Percentiles rank a stretch among this genome's conserved stretches.
Conservation (phyloP, 1,140 invertebrate genomes). For the Campoletis sonorensis region DNA sequence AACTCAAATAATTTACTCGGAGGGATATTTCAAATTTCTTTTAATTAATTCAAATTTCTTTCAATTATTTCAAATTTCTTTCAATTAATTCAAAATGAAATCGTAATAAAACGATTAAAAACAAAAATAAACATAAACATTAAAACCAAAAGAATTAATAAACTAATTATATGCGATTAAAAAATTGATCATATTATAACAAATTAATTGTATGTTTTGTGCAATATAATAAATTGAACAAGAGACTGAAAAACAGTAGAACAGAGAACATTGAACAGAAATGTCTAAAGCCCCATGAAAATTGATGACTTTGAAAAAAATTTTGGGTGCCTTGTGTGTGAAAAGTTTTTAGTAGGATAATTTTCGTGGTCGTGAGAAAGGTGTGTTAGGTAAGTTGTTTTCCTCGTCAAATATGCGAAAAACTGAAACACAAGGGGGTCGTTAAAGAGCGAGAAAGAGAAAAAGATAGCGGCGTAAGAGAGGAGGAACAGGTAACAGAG, state of each 20-base stretch:
- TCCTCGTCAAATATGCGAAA: background rate
- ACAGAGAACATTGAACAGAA: background rate
- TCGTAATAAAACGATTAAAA: no score
- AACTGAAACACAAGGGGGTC: background rate
- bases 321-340: background rate
- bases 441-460: background rate
- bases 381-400: background rate
- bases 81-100: no score
- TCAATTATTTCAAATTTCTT: no score
- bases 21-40: no score
- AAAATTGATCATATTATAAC: no score
- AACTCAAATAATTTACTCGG: no score
- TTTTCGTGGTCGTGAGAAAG: slow-evolving; percentile 12
- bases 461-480: background rate
- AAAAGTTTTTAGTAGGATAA: slow-evolving; percentile 8
- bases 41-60: no score
- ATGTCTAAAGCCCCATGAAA: background rate
- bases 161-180: background rate
- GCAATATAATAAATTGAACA: no score
- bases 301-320: background rate
- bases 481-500: background rate
- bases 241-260: background rate
- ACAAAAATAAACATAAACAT: no score
- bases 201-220: no score
- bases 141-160: background rate